These are phyloP conservation scores for Fukomys damarensis DNA, from an alignment of 2,113 vertebrate species.

Conservation along the genomic window DNA sequence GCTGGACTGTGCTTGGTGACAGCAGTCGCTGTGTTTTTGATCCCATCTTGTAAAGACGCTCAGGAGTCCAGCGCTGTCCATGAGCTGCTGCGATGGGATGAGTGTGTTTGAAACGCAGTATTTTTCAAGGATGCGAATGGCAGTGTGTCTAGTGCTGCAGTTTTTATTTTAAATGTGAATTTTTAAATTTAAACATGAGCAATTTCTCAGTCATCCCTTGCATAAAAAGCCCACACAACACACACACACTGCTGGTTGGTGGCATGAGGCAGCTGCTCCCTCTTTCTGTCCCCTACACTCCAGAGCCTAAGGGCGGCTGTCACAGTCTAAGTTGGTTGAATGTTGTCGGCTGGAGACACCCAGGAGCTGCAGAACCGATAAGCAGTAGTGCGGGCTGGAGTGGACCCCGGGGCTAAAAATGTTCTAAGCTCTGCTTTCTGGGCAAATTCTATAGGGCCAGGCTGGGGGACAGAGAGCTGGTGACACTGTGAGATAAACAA, in stretches of 20 bases:
- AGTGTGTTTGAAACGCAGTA: not conserved
- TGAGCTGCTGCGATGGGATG: not conserved
- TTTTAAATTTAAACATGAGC: not conserved
- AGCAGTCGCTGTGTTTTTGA: no score
- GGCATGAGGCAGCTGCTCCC: not conserved
- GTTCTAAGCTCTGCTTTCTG: not conserved
- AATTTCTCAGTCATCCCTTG: not conserved
- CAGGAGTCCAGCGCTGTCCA: no score
- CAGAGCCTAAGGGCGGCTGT: not conserved
- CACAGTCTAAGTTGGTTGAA: not conserved
- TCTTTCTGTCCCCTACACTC: not conserved
- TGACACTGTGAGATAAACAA: not conserved
- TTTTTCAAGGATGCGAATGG: not conserved
- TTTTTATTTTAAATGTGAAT: no score
- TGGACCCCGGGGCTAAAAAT: not conserved
- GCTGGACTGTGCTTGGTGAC: no score
- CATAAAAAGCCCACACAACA: no score
- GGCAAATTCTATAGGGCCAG: not conserved
- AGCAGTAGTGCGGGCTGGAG: not conserved
- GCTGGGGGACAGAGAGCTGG: not conserved
- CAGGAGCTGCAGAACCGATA: not conserved
- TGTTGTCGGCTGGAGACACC: not conserved
- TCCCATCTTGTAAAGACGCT: no score
- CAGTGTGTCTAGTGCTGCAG: not conserved
- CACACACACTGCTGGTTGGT: not conserved